Evolutionary conservation across 2,113 vertebrate species (phyloP), one percentile per base, ranked within the genome.

Genomic region (Orthonyx spaldingii): DNA sequence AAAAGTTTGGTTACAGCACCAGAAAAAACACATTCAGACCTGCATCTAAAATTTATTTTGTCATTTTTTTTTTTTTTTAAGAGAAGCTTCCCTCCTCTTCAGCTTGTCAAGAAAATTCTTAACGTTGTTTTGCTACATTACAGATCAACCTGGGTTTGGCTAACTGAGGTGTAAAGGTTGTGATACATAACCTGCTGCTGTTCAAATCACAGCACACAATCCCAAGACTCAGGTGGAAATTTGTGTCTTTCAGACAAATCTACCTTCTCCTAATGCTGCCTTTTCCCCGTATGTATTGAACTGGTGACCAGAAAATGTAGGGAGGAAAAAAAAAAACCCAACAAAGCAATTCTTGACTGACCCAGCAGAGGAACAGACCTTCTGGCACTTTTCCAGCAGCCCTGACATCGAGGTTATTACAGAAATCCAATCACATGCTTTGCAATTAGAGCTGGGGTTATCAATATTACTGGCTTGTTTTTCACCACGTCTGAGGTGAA

Each of bases 391-490:
- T 89, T 93, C 74, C 89, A 93, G 61, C 22, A 82, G 65, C 49
- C 30, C 53, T 95, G 84, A 87, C 84, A 89, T 24, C 1, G 3
- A 83, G 59, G 75, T 74, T 95, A 77, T 93, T 96, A 49, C 0
- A 13, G 82, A 93, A 94, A 93, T 74, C 47, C 63, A 90, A 63
- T 86, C 91, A 92, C 33, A 69, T 33, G 15, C 27, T 84, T 95
- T 60, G 70, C 60, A 81, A 93, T 93, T 94, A 93, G 82, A 79
- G 82, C 59, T 59, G 44, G 18, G 37, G 53, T 93, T 93, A 72
- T 88, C 90, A 92, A 80, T 91, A 93, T 90, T 83, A 77, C 24
- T 4, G 7, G 23, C 42, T 90, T 89, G 92, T 52, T 96, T 96
- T 96, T 92, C 64, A 46, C 47, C 79, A 33, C 0, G 0, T 66